Evolutionary conservation across 2,113 vertebrate species (phyloP).

Genomic region (Erythrolamprus reginae): DNA sequence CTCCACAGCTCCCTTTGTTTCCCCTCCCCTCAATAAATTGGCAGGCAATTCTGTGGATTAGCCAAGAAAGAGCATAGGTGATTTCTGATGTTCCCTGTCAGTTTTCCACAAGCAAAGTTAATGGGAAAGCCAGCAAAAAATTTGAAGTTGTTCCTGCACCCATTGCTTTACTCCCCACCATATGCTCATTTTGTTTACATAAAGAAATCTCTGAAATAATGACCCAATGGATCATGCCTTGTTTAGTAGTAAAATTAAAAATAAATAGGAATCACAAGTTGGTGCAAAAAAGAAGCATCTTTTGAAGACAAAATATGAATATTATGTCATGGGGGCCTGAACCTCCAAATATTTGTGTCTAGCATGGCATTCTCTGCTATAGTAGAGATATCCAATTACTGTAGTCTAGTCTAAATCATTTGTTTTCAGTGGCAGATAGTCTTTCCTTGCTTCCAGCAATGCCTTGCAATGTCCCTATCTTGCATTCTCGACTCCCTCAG

Average conservation of each 20-base stretch:
- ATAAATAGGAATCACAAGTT: neutral
- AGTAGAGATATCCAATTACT: neutral
- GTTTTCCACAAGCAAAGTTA: neutral
- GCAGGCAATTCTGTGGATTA: neutral
- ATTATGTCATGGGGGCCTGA: neutral
- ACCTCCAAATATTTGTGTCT: neutral
- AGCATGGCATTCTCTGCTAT: neutral
- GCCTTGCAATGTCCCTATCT: neutral
- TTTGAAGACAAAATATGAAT: neutral
- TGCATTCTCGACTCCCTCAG: neutral
- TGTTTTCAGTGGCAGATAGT: neutral
- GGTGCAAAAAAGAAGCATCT: neutral
- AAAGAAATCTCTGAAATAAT: neutral
- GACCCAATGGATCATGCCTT: neutral
- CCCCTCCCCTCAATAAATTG: neutral
- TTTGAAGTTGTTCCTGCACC: neutral
- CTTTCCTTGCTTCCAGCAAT: neutral
- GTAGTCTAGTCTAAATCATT: neutral
- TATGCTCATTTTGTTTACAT: neutral
- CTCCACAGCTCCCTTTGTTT: neutral
- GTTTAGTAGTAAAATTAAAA: neutral
- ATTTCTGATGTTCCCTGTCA: neutral
- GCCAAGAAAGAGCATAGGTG: neutral
- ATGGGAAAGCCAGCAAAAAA: neutral
- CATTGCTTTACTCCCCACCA: neutral